Base-by-base conservation (phyloP, 2,888 invertebrate genomes). In the Helleia helle region DNA sequence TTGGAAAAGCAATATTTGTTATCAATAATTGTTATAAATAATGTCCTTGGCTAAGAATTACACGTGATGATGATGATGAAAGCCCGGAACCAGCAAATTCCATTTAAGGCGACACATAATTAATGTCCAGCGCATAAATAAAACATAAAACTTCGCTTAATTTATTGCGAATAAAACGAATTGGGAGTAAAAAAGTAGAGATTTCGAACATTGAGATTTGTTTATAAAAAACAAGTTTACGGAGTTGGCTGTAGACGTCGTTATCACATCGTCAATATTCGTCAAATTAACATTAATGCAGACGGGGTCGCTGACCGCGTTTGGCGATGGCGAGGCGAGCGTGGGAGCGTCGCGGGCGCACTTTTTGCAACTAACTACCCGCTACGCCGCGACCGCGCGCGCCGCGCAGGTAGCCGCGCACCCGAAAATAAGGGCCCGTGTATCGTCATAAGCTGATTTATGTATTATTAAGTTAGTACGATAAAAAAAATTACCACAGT, bases 271-370 rank as follows among this genome's bases (percentile, higher is more conserved):
- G 58, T 56, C 56, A 58, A 56, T 59, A 71, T 71, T 75, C 73
- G 74, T 73, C 79, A 75, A 76, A 74, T 76, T 71, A 72, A 60
- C 71, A 72, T 75, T 58, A 65, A 65, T 72, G 75, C 75, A 73
- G 55, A 55, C 51, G 55, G 59, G 63, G 62, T 55, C 58, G 68
- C 58, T 69, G 73, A 67, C 73, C 74, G 58, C 54, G 61, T 65
- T 65, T 54, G 65, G 63, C 56, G 62, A n/a, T n/a, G n/a, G n/a
- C n/a, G n/a, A 62, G 61, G 61, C 54, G 59, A 61, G 62, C 70
- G 74, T 76, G 76, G 75, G 77, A 75, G 70, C 68, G 60, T 57
- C 59, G 63, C 62, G 58, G 59, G 60, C 65, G 65, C 63, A 57
- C 54, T 74, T 77, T 77, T 75, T 76, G 75, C 75, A 69, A 67